Evolutionary conservation across 2,113 vertebrate species (phyloP), one percentile per base, ranked within the genome.

Genomic region (Heterotilapia buettikoferi): DNA sequence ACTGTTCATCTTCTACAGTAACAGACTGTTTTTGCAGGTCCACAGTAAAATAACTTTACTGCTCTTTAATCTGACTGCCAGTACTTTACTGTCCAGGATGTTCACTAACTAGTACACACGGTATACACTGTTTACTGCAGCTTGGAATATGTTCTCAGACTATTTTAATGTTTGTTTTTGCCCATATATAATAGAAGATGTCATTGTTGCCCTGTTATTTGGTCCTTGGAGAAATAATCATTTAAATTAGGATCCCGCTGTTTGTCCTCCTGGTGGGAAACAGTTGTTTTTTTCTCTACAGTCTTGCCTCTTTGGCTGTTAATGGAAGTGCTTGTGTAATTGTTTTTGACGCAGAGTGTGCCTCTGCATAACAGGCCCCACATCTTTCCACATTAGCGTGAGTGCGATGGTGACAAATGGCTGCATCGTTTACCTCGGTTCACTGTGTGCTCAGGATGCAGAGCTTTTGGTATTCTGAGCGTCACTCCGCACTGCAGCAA

Each of bases 391-490:
- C 71, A 31, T 76, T 76, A 50, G 71, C 4, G 6, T 38, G n/a
- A 36, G 52, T 52, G 66, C 4, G 53, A 47, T 10, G 7, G 56
- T 50, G 85, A 84, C 78, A 84, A 83, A 87, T 57, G 56, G 79
- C 14, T 82, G 83, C 68, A 66, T 83, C n/a, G 6, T 78, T 78
- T 33, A 76, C 71, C 14, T 76, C 16, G 4, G 2, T 56, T 33
- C 47, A 7, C 40, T 2, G 18, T 19, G 53, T 19, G 10, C 50
- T 80, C 40, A 7, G 31, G 33, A 38, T 33, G 79, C 82, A 73
- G 52, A 19, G n/a, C 36, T 84, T 56, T 90, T 84, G 26, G 54
- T 87, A 84, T 87, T 90, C 88, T 19, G 82, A 5, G 53, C 89
- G 1, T 82, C 82, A 5, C 82, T 31, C 89, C 19, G 38, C 82